Conservation (phyloP, 2,888 invertebrate genomes). For the Timandra comae region DNA sequence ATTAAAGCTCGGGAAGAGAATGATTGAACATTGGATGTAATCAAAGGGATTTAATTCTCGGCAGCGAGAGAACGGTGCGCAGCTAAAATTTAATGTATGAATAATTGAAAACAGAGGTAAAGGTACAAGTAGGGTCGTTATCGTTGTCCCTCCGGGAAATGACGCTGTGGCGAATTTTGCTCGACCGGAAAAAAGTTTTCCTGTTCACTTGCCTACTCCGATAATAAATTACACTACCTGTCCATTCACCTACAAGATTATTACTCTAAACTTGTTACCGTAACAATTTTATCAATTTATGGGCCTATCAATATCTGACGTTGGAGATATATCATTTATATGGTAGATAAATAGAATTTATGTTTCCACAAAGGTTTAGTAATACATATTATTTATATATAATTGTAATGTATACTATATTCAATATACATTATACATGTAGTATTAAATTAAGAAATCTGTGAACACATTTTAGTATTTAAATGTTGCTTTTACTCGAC, state of each 20-base stretch:
- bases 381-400: no score
- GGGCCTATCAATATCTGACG: not conserved
- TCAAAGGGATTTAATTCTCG: conserved; percentile 46
- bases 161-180: conserved; percentile 47
- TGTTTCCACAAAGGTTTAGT: no score
- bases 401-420: no score
- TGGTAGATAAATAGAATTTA: no score
- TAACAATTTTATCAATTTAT: conserved; percentile 15
- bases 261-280: conserved; percentile 4
- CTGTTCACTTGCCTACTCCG: conserved; percentile 37
- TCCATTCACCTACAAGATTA: conserved; percentile 27
- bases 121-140: conserved; percentile 61
- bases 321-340: no score
- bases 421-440: no score
- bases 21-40: conserved; percentile 46
- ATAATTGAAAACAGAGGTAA: conserved; percentile 67
- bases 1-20: conserved; percentile 34
- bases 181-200: conserved; percentile 43
- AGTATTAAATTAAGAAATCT: no score
- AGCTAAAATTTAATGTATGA: conserved; percentile 58
- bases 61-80: conserved; percentile 32
- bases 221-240: conserved; percentile 36
- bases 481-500: no score
- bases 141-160: conserved; percentile 56
- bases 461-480: no score